A percentile compares a stretch with the other conserved stretches of the same genome.
These are phyloP conservation scores for Chloropsis hardwickii DNA, from an alignment of 2,113 vertebrate genomes.

Conservation along the genomic window DNA sequence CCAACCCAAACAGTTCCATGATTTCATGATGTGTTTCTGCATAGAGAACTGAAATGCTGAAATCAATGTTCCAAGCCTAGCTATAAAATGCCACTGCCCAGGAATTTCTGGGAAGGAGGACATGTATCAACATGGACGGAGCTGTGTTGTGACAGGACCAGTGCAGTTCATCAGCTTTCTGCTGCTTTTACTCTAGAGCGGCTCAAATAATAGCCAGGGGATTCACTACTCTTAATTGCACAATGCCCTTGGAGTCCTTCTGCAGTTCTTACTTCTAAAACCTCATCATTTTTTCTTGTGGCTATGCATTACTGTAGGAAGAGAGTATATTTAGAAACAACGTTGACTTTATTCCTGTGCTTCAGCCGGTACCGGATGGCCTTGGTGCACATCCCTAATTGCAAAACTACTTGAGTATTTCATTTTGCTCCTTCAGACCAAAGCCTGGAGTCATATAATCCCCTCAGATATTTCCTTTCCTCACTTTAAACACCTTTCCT, in stretches of 20 bases:
- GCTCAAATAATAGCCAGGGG: neutral
- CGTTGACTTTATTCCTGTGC: neutral
- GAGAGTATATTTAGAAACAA: neutral
- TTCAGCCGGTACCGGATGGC: neutral
- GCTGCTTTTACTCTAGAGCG: neutral
- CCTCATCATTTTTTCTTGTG: neutral
- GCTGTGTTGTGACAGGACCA: neutral
- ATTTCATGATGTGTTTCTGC: neutral
- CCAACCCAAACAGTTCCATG: neutral
- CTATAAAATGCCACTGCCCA: neutral
- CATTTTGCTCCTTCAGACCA: neutral
- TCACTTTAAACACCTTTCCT: neutral
- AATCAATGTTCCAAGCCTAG: neutral
- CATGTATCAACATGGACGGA: fast-evolving
- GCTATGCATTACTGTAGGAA: neutral
- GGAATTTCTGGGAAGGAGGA: neutral
- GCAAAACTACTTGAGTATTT: neutral
- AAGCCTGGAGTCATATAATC: neutral
- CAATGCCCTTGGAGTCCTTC: neutral
- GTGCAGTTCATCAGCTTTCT: neutral
- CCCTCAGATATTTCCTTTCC: neutral
- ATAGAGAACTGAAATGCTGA: neutral
- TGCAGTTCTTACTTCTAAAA: neutral
- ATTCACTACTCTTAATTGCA: neutral
- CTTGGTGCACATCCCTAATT: fast-evolving